Conservation (phyloP, 1,140 invertebrate genomes). For the Leptopilina clavipes region DNA sequence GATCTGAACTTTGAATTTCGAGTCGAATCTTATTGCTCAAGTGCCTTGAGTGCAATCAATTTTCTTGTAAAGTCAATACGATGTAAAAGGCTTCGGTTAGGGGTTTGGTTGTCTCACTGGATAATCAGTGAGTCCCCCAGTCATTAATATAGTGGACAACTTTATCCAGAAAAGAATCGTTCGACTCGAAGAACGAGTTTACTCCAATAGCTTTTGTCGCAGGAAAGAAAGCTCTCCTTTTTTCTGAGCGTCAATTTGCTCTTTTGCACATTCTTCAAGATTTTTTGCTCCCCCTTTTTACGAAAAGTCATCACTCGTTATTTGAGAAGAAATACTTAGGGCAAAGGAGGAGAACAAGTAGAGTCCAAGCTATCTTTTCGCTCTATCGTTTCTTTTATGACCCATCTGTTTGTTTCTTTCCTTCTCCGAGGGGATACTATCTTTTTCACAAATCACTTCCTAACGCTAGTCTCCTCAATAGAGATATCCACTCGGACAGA, state of each 20-base stretch:
- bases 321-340: constrained; percentile 13
- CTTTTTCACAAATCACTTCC: constrained; percentile 29
- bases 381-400: constrained; percentile 20
- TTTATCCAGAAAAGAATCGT: constrained; percentile 19
- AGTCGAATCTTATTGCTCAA: neutral
- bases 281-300: neutral
- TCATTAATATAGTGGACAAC: constrained; percentile 24
- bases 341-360: neutral
- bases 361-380: neutral
- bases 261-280: constrained; percentile 23
- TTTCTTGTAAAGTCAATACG: neutral
- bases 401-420: constrained; percentile 27
- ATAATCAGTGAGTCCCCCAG: constrained; percentile 5
- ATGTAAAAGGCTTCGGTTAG: neutral
- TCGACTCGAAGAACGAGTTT: constrained; percentile 11
- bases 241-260: neutral
- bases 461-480: constrained; percentile 6
- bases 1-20: neutral
- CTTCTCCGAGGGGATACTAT: neutral
- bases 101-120: neutral
- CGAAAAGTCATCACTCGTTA: constrained; percentile 2
- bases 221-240: constrained; percentile 5
- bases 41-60: neutral
- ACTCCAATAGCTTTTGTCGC: constrained; percentile 23
- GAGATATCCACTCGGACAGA: neutral